Evolutionary conservation across 2,888 invertebrate genomes (phyloP), one percentile per base, ranked within the genome.

Genomic region (Apamea sordens): DNA sequence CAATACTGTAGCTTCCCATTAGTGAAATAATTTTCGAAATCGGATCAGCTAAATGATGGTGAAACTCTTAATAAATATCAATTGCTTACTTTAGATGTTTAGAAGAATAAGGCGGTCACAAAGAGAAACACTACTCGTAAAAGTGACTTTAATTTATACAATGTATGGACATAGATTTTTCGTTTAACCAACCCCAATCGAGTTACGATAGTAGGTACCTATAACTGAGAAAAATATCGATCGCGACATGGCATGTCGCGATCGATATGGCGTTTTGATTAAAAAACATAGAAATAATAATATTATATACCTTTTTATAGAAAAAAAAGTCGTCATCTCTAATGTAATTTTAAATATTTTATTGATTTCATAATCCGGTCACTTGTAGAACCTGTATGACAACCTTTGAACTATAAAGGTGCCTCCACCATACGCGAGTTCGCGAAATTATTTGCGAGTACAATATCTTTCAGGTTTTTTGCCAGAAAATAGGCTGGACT

Each of bases 341-440:
- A 90, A 91, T 90, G 88, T 91, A 88, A 88, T 90, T 92, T 91
- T 89, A 90, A 91, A 92, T 92, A 92, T 92, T 92, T 92, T 92
- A 92, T 93, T 91, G 90, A 90, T 91, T 90, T 88, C 88, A 91
- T 90, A 90, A 92, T 88, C 90, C 91, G 92, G 91, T 90, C 92
- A 90, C 91, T 92, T 87, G 93, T 88, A 76, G 91, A 94, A 95
- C 95, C 94, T 83, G 95, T 93, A 91, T 91, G 77, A 72, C 89
- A 92, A 96, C 94, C 96, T 96, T 94, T 96, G 96, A 95, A 95
- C 96, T 95, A 93, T 93, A 91, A 92, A 92, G 92, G 90, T 90
- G 89, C 77, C 80, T 89, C 76, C 82, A 90, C 61, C 36, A 80
- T 83, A 83, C 36, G 73, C 61, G 61, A 73, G 71, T 65, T 74